Evolutionary conservation across 2,113 vertebrate species (phyloP).

Genomic region (Indri indri): DNA sequence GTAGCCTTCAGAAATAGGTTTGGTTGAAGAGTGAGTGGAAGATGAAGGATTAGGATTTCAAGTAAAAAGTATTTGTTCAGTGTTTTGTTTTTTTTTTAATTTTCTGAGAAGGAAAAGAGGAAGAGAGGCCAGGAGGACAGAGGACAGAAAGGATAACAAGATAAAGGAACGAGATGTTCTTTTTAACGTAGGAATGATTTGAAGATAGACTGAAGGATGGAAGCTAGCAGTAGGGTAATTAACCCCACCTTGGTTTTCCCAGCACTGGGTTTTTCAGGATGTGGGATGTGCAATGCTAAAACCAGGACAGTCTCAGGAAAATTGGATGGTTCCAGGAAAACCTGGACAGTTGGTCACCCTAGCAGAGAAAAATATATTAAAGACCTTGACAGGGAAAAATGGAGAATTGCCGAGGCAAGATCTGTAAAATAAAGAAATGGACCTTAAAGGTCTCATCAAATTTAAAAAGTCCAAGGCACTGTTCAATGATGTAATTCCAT

Average conservation of each 20-base stretch:
- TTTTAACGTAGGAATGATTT: background rate
- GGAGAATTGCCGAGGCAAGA: background rate
- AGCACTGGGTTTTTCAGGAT: background rate
- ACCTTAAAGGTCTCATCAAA: slow-evolving; percentile 2
- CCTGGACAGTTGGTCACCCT: background rate
- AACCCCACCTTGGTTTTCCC: background rate
- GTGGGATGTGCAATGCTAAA: background rate
- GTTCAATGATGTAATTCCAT: background rate
- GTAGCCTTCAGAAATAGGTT: background rate
- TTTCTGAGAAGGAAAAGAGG: background rate
- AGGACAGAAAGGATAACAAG: background rate
- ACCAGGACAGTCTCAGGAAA: background rate
- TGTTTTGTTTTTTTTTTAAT: background rate
- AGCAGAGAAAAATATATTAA: background rate
- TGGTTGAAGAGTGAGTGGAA: background rate
- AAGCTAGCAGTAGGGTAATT: background rate
- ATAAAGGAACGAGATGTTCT: background rate
- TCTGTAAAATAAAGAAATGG: background rate
- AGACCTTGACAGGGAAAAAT: background rate
- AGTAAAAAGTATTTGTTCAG: background rate
- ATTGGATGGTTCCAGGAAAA: background rate
- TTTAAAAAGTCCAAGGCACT: background rate
- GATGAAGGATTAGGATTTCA: background rate
- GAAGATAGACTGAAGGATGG: background rate
- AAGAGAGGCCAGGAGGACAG: background rate